Evolutionary conservation across 2,888 invertebrate species (phyloP), one percentile per base, ranked within the genome.

Genomic region (Icerya purchasi): DNA sequence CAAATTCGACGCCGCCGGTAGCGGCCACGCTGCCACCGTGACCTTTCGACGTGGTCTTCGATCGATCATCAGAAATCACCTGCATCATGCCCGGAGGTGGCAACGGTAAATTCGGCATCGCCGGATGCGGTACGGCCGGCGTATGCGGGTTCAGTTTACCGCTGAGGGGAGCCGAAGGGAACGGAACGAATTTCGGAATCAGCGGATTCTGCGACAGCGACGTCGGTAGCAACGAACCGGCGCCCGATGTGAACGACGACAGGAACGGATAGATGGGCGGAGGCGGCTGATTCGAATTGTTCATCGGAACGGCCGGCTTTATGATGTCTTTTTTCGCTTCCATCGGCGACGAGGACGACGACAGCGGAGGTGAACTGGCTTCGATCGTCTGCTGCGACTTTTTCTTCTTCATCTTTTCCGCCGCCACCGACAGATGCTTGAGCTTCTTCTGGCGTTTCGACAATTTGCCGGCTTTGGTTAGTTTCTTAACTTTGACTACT

Each of bases 1-100:
- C 14, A 5, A 8, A 14, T 8, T 36, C 36, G 5, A 8, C 36
- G 36, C 14, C 14, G 36, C 14, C 36, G 36, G 14, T 36, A 36
- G 14, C 14, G 14, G 36, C 36, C 8, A 36, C 36, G 14, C 14
- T 36, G 5, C 14, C 36, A 36, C 14, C 14, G 14, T 36, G 5
- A 36, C 14, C 36, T 5, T 36, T 36, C 8, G 5, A 5, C 5
- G 8, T 36, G 14, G 73, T 22, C 59, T 64, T 25, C 62, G 62
- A 10, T 58, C 14, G 53, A 75, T 66, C 73, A 75, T 67, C 75
- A 75, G 68, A 77, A 77, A 67, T 78, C 70, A 69, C 77, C 72
- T 56, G 77, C 70, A 67, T 78, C 78, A 0, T 78, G 77, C 18
- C 78, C 78, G 69, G 75, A 76, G 2, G 78, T 77, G 14, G 76